Percentiles rank a stretch among this genome's conserved stretches.
phyloP scores from a whole-genome alignment of 2,888 invertebrate genomes.

The Lucinisca nassula region DNA sequence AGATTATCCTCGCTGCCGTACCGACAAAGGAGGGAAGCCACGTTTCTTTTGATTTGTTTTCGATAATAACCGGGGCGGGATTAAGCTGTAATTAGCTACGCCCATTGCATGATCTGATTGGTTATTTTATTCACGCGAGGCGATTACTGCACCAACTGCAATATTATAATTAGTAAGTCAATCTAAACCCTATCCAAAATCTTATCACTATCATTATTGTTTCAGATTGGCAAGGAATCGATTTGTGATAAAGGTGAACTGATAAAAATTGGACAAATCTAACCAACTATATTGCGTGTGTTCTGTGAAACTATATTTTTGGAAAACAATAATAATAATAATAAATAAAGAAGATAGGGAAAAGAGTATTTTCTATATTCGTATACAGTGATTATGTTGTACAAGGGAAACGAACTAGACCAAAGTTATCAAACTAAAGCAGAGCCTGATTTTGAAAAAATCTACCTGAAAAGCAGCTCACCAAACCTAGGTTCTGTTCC shows the following conservation, averaged over 20 bases:
- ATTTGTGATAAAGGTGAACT: neutral
- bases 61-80: neutral
- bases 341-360: neutral
- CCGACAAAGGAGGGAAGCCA: conserved; percentile 4
- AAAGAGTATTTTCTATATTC: neutral
- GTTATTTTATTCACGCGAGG: neutral
- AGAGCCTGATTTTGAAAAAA: conserved; percentile 54
- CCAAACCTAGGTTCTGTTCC: conserved; percentile 22
- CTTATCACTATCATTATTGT: conserved; percentile 1
- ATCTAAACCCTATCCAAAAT: conserved; percentile 9
- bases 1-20: neutral
- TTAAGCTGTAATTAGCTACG: neutral
- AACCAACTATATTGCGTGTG: neutral
- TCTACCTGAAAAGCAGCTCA: conserved; percentile 54
- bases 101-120: neutral
- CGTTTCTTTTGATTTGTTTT: neutral
- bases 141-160: neutral
- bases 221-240: conserved; percentile 14
- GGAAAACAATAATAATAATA: neutral
- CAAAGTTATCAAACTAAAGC: conserved; percentile 46
- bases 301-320: too few species aligned
- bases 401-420: conserved; percentile 55
- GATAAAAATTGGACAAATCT: neutral
- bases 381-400: conserved; percentile 61
- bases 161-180: neutral